Evolutionary conservation across 2,797 vertebrate genomes (phyloP), one percentile per base, ranked within the genome.

Genomic region (Limnodromus scolopaceus): DNA sequence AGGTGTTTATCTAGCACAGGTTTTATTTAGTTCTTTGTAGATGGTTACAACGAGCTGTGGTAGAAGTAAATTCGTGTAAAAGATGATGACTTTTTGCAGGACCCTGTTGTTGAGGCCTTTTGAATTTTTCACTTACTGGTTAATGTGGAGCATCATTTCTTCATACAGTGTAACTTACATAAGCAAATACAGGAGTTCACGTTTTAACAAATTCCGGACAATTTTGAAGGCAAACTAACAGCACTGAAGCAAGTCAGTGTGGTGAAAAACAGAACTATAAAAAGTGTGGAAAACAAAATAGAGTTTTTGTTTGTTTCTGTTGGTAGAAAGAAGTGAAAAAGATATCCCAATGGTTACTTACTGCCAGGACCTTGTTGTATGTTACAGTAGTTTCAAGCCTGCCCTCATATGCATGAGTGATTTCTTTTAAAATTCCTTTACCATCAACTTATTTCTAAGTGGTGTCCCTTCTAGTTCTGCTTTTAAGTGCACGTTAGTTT

Each of bases 141-240:
- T 86, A 41, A 16, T 19, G 49, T 57, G 32, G 34, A 53, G 25
- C 1, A 2, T 83, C 4, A 5, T 81, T 87, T 72, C 39, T 71
- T 91, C 69, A 60, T 25, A 16, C 18, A 46, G 0, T 0, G 0
- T 39, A 43, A 39, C 14, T 63, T 43, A 43, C 2, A 6, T 17
- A 54, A 24, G 19, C 28, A 30, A 74, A 38, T n/a, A 28, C 0
- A 9, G 41, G 34, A 77, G 13, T 43, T 86, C 19, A 5, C 22
- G 2, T 72, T 77, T 77, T 53, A n/a, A 66, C 6, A 64, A 55
- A 66, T 58, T 18, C 45, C 1, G 2, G 36, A 51, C 12, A 39
- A 7, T 80, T 70, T 23, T 58, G 39, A 87, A 72, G 11, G 32
- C 68, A 83, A 5, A 24, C 5, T 54, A 13, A 28, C 58, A 70